Base-by-base conservation (phyloP, 2,797 vertebrate genomes). In the Clarias pachynema region DNA sequence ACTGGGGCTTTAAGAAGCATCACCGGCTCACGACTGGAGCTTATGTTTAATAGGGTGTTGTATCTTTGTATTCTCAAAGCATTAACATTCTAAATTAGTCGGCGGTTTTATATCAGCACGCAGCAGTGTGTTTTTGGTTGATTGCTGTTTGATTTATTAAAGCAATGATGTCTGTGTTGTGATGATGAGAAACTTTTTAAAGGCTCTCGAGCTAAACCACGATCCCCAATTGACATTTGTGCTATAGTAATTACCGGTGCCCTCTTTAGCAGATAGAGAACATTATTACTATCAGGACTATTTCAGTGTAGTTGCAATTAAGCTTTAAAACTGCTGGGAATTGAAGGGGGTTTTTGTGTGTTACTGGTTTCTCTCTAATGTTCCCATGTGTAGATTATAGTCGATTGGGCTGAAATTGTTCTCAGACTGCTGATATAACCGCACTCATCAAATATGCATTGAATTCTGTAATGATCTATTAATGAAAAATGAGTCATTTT, bases 1-100 rank as follows among this genome's bases (percentile, higher is more conserved):
- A 96, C 95, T 96, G 98, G 98, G 98, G 96, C 96, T 96, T 94
- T 94, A 96, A 97, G 98, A 99, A 98, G 93, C 94, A 94, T 94
- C 95, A 92, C 89, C 89, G 91, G 91, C 91, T 79, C 74, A 82
- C 53, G 22, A 68, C 12, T 2, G 29, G 37, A 29, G 34, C n/a
- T 79, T 20, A 3, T 44, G 14, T 16, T 73, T n/a, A 34, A 49
- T 15, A 34, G 20, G 53, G n/a, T 49, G 57, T n/a, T 62, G 34
- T 12, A 0, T 62, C 31, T 62, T 34, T 37, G 56, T 79, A 62
- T 62, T 24, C 16, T 31, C 73, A 16, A 20, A 57, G 73, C 24
- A 29, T 60, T 59, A 18, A 79, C 37, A 73, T 59, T 74, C 18
- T 26, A 24, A 84, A 66, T 63, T 44, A n/a, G 70, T 72, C 69